A percentile compares a stretch with the other conserved stretches of the same genome.
These are phyloP conservation scores for Pseudococcus viburni DNA, from an alignment of 2,888 invertebrate genomes.

Conservation along the genomic window DNA sequence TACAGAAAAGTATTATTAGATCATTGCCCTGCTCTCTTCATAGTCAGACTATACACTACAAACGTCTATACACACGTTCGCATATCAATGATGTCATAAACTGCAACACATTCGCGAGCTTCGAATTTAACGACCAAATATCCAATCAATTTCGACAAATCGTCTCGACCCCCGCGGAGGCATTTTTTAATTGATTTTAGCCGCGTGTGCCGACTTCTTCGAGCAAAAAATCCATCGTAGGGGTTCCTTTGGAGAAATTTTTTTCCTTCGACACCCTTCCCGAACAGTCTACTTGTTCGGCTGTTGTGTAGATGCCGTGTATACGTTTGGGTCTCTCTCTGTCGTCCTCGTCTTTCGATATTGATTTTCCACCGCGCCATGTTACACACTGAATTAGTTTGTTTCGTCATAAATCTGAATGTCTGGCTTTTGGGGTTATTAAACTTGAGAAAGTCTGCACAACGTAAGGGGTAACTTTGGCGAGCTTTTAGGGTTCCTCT, in stretches of 20 bases:
- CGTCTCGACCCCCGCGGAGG: neutral
- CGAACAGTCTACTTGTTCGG: constrained; percentile 39
- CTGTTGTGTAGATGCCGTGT: constrained; percentile 22
- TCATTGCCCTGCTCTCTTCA: constrained; percentile 53
- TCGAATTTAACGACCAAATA: constrained; percentile 10
- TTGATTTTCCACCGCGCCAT: constrained; percentile 38
- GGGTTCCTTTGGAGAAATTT: neutral
- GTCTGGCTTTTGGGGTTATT: constrained; percentile 55
- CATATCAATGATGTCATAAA: constrained; percentile 30
- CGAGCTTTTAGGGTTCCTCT: constrained; percentile 9
- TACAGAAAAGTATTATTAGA: constrained; percentile 49
- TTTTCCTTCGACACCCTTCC: neutral
- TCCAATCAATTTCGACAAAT: neutral
- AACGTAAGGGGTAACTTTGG: constrained; percentile 25
- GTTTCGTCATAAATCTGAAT: constrained; percentile 53
- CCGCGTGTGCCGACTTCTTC: neutral
- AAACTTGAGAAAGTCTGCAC: constrained; percentile 21
- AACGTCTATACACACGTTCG: constrained; percentile 7
- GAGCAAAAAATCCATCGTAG: neutral
- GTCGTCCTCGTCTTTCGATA: neutral
- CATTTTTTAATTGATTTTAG: constrained; percentile 21
- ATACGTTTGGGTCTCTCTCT: constrained; percentile 13
- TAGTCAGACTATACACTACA: neutral
- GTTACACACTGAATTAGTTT: constrained; percentile 56
- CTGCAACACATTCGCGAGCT: constrained; percentile 13